Conservation (phyloP, 2,888 invertebrate species). For the Cactoblastis cactorum region DNA sequence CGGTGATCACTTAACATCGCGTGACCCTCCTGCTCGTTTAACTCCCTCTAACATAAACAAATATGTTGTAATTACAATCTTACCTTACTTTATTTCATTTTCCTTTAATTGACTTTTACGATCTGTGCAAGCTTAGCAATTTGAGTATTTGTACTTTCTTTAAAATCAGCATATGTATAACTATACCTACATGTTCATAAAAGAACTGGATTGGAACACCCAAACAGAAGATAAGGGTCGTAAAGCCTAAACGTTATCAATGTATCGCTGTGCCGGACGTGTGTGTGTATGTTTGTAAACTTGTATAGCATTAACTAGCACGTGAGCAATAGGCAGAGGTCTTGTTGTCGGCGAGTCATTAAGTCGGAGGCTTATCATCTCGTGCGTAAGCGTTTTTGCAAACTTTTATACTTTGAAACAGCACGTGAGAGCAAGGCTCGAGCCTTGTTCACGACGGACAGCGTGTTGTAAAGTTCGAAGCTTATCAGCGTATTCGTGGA, state of each 20-base stretch:
- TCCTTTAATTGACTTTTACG: no score
- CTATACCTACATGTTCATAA: neutral
- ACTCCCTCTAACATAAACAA: no score
- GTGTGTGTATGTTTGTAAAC: slow-evolving; percentile 45
- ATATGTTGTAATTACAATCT: no score
- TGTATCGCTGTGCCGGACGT: slow-evolving; percentile 35
- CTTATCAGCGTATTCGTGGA: neutral
- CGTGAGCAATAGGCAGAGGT: slow-evolving; percentile 28
- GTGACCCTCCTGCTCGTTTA: no score
- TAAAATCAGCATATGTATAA: neutral
- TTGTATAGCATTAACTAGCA: slow-evolving; percentile 29
- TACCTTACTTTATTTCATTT: no score
- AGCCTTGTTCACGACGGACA: neutral
- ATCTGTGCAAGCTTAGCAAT: no score
- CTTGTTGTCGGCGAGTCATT: neutral
- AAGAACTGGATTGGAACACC: neutral
- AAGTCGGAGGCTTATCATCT: neutral
- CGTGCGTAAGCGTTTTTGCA: neutral
- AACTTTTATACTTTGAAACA: neutral
- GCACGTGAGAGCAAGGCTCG: neutral
- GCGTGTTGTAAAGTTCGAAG: neutral
- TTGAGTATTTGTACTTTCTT: no score
- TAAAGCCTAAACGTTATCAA: slow-evolving; percentile 19
- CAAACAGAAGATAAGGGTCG: slow-evolving; percentile 12
- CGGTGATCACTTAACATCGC: no score